phyloP scores from a whole-genome alignment of 2,113 vertebrate genomes.

The Crotophaga sulcirostris region DNA sequence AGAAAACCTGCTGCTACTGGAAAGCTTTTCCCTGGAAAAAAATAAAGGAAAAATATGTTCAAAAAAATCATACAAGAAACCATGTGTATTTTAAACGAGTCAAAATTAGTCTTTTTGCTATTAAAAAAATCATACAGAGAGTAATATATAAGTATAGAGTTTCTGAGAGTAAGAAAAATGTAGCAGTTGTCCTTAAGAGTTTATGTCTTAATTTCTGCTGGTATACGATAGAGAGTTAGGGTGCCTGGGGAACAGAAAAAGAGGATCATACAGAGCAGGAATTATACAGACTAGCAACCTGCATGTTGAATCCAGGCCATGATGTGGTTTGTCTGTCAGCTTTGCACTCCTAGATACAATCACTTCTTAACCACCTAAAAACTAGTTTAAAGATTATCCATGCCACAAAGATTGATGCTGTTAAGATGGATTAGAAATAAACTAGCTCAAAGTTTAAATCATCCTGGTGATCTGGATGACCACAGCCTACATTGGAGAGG shows the following conservation, averaged over 20 bases:
- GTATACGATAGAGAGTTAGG: not conserved
- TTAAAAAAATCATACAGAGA: not conserved
- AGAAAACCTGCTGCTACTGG: not conserved
- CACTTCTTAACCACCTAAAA: not conserved
- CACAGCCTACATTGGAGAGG: not conserved
- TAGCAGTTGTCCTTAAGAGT: not conserved
- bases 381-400: not conserved
- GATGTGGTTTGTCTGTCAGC: not conserved
- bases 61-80: not conserved
- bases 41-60: not conserved
- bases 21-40: not conserved
- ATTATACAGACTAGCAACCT: not conserved
- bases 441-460: not conserved
- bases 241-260: not conserved
- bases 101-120: not conserved
- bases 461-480: not conserved
- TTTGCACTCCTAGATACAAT: not conserved
- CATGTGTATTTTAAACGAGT: not conserved
- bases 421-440: not conserved
- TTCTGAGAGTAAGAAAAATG: not conserved
- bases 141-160: not conserved
- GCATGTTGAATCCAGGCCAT: not conserved
- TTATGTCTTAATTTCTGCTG: not conserved
- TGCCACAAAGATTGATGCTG: not conserved
- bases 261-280: not conserved